These are phyloP conservation scores for Eumeta japonica DNA, from an alignment of 1,140 invertebrate genomes.

Conservation along the genomic window DNA sequence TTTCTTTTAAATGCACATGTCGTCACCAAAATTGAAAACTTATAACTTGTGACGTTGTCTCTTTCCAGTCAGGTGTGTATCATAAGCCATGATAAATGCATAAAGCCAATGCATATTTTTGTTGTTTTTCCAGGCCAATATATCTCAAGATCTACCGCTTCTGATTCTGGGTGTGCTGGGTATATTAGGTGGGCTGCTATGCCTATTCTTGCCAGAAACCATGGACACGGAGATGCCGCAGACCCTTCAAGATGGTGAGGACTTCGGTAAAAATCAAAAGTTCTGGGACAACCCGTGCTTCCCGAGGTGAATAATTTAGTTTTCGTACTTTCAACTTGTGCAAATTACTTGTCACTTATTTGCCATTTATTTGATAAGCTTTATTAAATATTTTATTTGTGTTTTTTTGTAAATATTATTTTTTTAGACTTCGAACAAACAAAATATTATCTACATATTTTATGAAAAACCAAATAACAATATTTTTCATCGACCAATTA, in stretches of 20 bases:
- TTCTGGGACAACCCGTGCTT: conserved; percentile 80
- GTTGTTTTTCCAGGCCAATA: conserved; percentile 62
- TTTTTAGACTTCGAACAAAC: neutral
- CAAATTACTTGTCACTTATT: neutral
- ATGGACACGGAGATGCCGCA: conserved; percentile 79
- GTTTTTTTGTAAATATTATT: neutral
- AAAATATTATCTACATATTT: neutral
- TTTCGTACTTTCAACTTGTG: no score
- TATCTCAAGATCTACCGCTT: conserved; percentile 69
- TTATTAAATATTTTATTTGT: neutral
- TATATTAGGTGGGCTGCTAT: conserved; percentile 69
- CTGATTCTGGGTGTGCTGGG: conserved; percentile 73
- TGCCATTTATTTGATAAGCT: neutral
- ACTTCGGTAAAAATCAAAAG: conserved; percentile 76
- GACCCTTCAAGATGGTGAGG: conserved; percentile 79
- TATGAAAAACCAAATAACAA: no score
- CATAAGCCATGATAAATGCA: no score
- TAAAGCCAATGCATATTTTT: no score
- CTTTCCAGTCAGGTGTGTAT: no score
- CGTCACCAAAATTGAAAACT: no score
- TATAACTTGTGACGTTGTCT: no score
- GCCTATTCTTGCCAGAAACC: conserved; percentile 80
- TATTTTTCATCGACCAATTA: no score
- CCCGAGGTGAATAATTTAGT: conserved; percentile 60
- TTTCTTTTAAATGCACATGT: no score